Percentiles rank a stretch among this genome's conserved stretches.
phyloP scores from a whole-genome alignment of 2,888 invertebrate species.

The Drosophila falleni region DNA sequence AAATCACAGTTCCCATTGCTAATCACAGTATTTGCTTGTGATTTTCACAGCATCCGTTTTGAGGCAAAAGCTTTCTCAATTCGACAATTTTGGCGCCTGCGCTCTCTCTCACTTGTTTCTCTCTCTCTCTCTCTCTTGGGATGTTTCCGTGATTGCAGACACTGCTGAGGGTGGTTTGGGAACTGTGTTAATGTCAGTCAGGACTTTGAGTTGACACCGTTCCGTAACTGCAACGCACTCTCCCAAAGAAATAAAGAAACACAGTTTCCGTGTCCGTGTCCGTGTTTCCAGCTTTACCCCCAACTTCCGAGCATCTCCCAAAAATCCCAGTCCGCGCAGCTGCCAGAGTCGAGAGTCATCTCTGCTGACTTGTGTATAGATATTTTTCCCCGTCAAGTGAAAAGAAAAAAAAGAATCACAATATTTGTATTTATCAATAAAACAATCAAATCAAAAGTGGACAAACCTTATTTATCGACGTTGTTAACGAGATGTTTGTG shows the following conservation, averaged over 20 bases:
- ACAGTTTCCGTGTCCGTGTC: conserved; percentile 17
- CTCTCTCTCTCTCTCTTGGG: conserved; percentile 32
- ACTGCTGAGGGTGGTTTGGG: conserved; percentile 38
- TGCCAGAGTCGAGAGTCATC: conserved; percentile 57
- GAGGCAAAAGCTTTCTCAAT: conserved; percentile 24
- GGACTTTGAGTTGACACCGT: conserved; percentile 77
- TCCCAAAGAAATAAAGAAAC: conserved; percentile 13
- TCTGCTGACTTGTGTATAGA: conserved; percentile 68
- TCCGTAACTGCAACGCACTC: conserved; percentile 71
- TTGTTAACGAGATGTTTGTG: conserved; percentile 12
- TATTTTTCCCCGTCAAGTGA: conserved; percentile 69
- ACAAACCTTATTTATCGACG: background rate
- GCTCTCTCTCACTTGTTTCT: conserved; percentile 29
- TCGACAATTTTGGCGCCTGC: conserved; percentile 51
- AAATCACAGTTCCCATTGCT: background rate
- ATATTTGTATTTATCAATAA: conserved; percentile 14
- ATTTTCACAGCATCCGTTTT: conserved; percentile 53
- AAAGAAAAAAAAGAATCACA: conserved; percentile 24
- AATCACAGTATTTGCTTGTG: conserved; percentile 24
- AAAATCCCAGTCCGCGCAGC: conserved; percentile 61
- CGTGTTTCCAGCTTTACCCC: background rate
- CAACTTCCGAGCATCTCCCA: conserved; percentile 17
- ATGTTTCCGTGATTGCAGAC: conserved; percentile 47
- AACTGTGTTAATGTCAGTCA: conserved; percentile 75
- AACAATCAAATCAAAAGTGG: conserved; percentile 1